These are phyloP conservation scores for Enoplolaimus lenunculus DNA, from an alignment of 2,888 invertebrate genomes.

Conservation along the genomic window DNA sequence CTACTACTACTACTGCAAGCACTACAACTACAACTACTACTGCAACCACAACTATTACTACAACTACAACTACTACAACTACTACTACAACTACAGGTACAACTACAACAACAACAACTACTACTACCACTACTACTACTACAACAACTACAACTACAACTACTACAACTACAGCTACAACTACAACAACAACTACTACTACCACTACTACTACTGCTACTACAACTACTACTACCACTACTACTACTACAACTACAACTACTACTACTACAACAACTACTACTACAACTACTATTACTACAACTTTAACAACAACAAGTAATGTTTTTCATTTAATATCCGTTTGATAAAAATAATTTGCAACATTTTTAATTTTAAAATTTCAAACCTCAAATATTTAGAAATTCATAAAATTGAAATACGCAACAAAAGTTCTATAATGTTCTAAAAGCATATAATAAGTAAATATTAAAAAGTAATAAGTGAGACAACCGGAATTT, in stretches of 20 bases:
- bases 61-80: slow-evolving; percentile 22
- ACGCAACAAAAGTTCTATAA: too few relatives aligned
- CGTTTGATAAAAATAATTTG: too few relatives aligned
- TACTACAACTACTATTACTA: slow-evolving; percentile 17
- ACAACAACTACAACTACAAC: slow-evolving; percentile 22
- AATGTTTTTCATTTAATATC: too few relatives aligned
- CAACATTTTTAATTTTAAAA: too few relatives aligned
- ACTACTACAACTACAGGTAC: slow-evolving; percentile 21
- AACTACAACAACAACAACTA: slow-evolving; percentile 19
- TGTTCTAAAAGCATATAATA: too few relatives aligned
- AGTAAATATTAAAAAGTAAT: too few relatives aligned
- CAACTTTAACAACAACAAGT: slow-evolving; percentile 15
- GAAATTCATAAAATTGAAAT: too few relatives aligned
- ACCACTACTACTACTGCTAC: slow-evolving; percentile 7
- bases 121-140: slow-evolving; percentile 20
- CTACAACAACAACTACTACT: neutral
- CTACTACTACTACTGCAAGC: slow-evolving; percentile 22
- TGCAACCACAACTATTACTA: slow-evolving; percentile 22
- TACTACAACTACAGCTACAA: slow-evolving; percentile 18
- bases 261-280: slow-evolving; percentile 18
- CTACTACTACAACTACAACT: slow-evolving; percentile 18
- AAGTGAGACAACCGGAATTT: too few relatives aligned
- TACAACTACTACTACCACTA: slow-evolving; percentile 17
- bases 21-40: slow-evolving; percentile 22
- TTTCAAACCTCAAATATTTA: too few relatives aligned